Base-by-base conservation (phyloP, 2,888 invertebrate genomes). In the Volucella inanis region DNA sequence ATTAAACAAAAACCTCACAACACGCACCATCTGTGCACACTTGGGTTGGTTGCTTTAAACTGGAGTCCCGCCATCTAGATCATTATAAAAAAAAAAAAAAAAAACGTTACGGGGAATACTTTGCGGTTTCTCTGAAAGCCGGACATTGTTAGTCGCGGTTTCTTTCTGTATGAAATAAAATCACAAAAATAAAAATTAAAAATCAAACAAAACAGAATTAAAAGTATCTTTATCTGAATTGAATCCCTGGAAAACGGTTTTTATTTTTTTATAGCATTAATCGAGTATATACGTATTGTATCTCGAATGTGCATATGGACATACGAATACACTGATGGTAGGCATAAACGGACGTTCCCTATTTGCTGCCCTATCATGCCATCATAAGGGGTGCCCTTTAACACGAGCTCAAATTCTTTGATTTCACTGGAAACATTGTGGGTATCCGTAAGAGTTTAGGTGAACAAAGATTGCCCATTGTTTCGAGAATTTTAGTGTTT, bases 71-170 rank as follows among this genome's bases (percentile, higher is more conserved):
- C 65, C 65, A 79, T 31, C 6, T 74, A 65, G 65, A 67, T 80
- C 61, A 81, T 59, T 81, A 65, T 68, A 15, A 62, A 72, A 18
- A 31, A 31, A 6, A 31, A 1, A 31, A 31, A 31, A 31, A 31
- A 31, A 31, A 12, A 41, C 41, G 41, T 71, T 11, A 45, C 45
- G 45, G 54, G 43, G 31, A 41, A 43, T 70, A 77, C 72, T 70
- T 64, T 85, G 85, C 57, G 85, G 85, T 85, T 85, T 72, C 68
- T 77, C 76, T 80, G 81, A 85, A 81, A 85, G 85, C 85, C 85
- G 85, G 85, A 81, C 85, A 85, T 85, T 85, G 85, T 85, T 84
- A 84, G 80, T 84, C 70, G 83, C 78, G 83, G 78, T 79, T 84
- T 80, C 65, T 79, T 71, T 84, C 75, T 84, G 75, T 67, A 83